A percentile compares a stretch with the other conserved stretches of the same genome.
Conservation (phyloP, 2,888 invertebrate species). For the Protodeltote pygarga region DNA sequence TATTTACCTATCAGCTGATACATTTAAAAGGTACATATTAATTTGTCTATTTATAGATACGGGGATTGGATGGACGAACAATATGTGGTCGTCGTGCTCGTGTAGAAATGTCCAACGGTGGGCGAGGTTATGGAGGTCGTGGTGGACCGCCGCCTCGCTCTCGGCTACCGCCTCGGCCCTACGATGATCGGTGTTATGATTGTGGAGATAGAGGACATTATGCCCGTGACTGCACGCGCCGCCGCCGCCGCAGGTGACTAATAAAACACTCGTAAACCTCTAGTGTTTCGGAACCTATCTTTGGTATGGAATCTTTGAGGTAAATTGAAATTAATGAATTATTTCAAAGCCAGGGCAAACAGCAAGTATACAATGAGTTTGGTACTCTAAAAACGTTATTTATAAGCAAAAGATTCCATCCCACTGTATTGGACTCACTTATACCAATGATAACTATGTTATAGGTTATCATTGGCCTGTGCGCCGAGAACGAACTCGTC, state of each 20-base stretch:
- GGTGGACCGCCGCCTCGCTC: conserved; percentile 88
- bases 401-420: conserved; percentile 71
- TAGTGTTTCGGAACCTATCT: conserved; percentile 32
- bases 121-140: conserved; percentile 86
- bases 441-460: conserved; percentile 87
- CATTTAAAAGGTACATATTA: not conserved
- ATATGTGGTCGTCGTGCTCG: conserved; percentile 96
- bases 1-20: not conserved
- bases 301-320: conserved; percentile 69
- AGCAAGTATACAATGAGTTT: conserved; percentile 15
- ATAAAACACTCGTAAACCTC: conserved; percentile 16
- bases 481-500: conserved; percentile 85
- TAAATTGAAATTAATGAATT: conserved; percentile 22
- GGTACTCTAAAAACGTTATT: conserved; percentile 1
- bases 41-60: conserved; percentile 62
- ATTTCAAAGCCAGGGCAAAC: conserved; percentile 7
- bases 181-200: conserved; percentile 97
- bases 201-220: conserved; percentile 98
- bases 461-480: conserved; percentile 88
- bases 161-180: conserved; percentile 92
- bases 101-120: conserved; percentile 97
- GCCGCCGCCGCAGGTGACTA: conserved; percentile 87
- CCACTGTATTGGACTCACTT: conserved; percentile 73
- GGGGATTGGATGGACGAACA: conserved; percentile 91
- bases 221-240: conserved; percentile 95